A percentile compares a stretch with the other conserved stretches of the same genome.
phyloP scores from a whole-genome alignment of 2,113 vertebrate genomes.

The Bubo scandiacus region DNA sequence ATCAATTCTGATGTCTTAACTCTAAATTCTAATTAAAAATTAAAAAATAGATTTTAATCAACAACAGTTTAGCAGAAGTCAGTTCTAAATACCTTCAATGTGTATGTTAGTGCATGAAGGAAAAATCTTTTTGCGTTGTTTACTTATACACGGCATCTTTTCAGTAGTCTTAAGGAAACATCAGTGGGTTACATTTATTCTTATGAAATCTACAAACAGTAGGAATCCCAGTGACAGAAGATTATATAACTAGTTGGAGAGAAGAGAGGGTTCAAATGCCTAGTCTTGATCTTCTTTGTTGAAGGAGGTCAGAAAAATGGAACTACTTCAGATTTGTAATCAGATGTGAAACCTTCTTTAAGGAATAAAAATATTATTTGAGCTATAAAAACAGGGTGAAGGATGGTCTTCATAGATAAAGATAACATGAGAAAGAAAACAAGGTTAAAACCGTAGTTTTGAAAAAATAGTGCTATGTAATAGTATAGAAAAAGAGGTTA shows the following conservation, averaged over 20 bases:
- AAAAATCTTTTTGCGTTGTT: not conserved
- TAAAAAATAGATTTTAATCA: not conserved
- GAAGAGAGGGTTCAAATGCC: not conserved
- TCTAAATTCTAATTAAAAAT: not conserved
- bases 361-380: constrained; percentile 21
- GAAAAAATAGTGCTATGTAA: not conserved
- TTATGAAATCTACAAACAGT: not conserved
- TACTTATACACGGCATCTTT: not conserved
- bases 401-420: not conserved
- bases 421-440: not conserved
- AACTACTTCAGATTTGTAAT: not conserved
- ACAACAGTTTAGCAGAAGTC: not conserved
- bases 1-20: not conserved
- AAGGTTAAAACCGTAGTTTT: not conserved
- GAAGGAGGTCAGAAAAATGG: constrained; percentile 3
- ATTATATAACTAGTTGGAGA: not conserved
- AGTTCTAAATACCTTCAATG: not conserved
- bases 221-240: not conserved
- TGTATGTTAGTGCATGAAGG: not conserved
- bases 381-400: constrained; percentile 2
- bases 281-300: not conserved
- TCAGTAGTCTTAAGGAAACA: not conserved
- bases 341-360: not conserved
- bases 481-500: not conserved
- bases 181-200: not conserved